phyloP scores from a whole-genome alignment of 1,140 invertebrate genomes.

The Phortica variegata region DNA sequence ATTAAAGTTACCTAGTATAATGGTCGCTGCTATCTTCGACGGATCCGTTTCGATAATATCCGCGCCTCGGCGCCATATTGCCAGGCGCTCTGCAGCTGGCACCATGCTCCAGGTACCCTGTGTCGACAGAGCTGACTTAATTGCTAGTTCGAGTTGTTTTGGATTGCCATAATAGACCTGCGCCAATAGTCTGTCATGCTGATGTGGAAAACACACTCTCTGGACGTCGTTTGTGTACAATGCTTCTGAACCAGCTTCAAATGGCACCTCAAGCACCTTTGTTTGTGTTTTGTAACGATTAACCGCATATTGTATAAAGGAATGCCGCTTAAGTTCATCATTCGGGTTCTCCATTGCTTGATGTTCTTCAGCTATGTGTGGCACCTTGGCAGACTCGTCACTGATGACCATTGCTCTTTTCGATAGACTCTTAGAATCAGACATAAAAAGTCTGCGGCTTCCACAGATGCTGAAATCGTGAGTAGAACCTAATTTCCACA shows the following conservation, averaged over 20 bases:
- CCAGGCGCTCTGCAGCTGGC: constrained; percentile 72
- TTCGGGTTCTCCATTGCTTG: too few species aligned
- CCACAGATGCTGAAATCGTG: too few species aligned
- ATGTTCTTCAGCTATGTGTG: too few species aligned
- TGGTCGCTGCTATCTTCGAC: constrained; percentile 84
- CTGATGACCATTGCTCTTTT: too few species aligned
- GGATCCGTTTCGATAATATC: constrained; percentile 87
- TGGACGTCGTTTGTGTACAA: constrained; percentile 21
- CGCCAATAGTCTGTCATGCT: constrained; percentile 80
- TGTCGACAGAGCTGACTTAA: constrained; percentile 71
- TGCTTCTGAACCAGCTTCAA: constrained; percentile 8
- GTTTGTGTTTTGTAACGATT: too few species aligned
- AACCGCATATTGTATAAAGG: too few species aligned
- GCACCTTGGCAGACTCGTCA: too few species aligned
- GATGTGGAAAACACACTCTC: constrained; percentile 64
- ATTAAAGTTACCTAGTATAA: constrained; percentile 98
- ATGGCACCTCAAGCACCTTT: constrained; percentile 23
- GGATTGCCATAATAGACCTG: constrained; percentile 87
- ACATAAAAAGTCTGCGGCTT: too few species aligned
- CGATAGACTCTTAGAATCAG: too few species aligned
- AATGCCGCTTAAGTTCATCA: too few species aligned
- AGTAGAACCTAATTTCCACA: too few species aligned
- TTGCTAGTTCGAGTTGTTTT: constrained; percentile 81
- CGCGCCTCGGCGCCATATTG: constrained; percentile 81
- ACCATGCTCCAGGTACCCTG: constrained; percentile 81